A percentile compares a stretch with the other conserved stretches of the same genome.
Conservation (phyloP, 2,797 vertebrate genomes). For the Sarcoramphus papa region DNA sequence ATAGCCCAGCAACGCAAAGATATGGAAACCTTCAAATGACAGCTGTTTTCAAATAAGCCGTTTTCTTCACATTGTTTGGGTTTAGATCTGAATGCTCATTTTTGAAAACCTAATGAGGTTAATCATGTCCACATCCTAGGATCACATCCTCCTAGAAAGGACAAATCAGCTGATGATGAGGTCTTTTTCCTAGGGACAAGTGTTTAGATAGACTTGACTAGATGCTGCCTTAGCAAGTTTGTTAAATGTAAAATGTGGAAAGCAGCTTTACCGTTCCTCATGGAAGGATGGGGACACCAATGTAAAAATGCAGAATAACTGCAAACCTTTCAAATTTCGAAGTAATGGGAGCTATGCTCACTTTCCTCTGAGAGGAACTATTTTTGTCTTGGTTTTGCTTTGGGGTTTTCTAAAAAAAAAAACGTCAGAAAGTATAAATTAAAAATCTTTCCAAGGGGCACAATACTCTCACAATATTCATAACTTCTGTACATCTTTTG, state of each 20-base stretch:
- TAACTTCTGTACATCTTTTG: neutral
- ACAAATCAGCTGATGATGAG: neutral
- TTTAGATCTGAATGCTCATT: neutral
- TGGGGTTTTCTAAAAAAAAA: neutral
- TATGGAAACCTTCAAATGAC: neutral
- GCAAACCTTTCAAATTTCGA: neutral
- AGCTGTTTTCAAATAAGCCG: neutral
- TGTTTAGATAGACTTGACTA: neutral
- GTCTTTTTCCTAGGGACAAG: neutral
- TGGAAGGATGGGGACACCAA: neutral
- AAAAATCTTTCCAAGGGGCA: neutral
- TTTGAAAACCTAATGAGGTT: neutral
- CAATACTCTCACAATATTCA: neutral
- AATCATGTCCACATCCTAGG: neutral
- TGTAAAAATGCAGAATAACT: neutral
- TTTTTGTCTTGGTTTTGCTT: neutral
- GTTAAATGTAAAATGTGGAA: neutral
- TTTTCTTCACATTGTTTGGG: neutral
- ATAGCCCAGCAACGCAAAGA: neutral
- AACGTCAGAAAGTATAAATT: neutral
- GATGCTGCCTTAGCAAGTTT: neutral
- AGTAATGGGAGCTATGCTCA: neutral
- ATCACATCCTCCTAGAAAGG: neutral
- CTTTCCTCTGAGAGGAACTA: neutral
- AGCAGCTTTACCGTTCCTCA: neutral